A percentile compares a stretch with the other conserved stretches of the same genome.
phyloP scores from a whole-genome alignment of 2,797 vertebrate genomes.

The Orientallactaga sibirica region DNA sequence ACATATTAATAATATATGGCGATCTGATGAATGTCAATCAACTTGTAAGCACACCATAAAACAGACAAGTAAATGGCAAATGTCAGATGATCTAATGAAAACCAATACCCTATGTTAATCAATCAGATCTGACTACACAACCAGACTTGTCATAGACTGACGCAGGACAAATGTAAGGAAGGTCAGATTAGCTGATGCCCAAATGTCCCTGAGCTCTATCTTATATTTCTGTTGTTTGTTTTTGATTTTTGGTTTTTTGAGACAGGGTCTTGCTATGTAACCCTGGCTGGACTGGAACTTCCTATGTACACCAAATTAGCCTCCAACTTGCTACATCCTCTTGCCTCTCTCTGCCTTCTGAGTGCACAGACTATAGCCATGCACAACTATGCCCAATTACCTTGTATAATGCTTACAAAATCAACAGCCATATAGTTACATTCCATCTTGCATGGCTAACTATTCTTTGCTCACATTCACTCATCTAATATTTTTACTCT shows the following conservation, averaged over 20 bases:
- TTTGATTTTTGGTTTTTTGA: too few relatives aligned
- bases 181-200: too few relatives aligned
- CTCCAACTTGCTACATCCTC: too few relatives aligned
- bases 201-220: not conserved
- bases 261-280: too few relatives aligned
- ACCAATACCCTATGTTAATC: not conserved
- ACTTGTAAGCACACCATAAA: not conserved
- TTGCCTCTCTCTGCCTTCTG: too few relatives aligned
- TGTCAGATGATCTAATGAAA: not conserved
- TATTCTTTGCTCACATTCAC: not conserved
- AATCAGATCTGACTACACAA: not conserved
- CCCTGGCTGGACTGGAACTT: too few relatives aligned
- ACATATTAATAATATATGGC: not conserved
- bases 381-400: not conserved
- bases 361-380: too few relatives aligned
- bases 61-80: not conserved
- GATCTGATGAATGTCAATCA: not conserved
- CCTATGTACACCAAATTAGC: too few relatives aligned
- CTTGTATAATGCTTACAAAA: not conserved
- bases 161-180: rapidly evolving
- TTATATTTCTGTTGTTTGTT: too few relatives aligned
- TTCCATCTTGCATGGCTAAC: not conserved
- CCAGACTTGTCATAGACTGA: not conserved
- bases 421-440: not conserved
- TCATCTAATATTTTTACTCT: not conserved